A percentile compares a stretch with the other conserved stretches of the same genome.
These are phyloP conservation scores for Agriopis leucophaearia DNA, from an alignment of 2,888 invertebrate species.

Conservation along the genomic window DNA sequence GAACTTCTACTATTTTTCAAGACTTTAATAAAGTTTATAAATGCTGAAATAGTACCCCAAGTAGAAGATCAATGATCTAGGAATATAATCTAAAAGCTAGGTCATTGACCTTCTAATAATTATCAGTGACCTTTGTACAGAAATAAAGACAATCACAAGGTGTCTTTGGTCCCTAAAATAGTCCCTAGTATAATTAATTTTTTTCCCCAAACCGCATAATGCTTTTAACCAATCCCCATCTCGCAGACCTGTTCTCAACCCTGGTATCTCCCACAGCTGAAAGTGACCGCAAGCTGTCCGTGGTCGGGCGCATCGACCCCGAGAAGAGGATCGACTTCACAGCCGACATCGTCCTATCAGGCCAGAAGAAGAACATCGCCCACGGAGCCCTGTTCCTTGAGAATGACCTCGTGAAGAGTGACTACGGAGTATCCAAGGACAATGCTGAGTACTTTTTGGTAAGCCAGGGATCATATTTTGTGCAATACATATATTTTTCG, in stretches of 20 bases:
- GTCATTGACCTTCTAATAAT: background rate
- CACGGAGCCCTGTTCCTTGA: constrained; percentile 87
- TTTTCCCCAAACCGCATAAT: background rate
- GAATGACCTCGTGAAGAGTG: constrained; percentile 88
- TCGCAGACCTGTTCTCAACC: background rate
- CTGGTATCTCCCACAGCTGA: constrained; percentile 59
- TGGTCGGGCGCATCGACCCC: constrained; percentile 85
- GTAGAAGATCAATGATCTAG: background rate
- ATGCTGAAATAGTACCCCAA: too few relatives aligned
- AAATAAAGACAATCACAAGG: background rate
- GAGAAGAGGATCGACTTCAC: constrained; percentile 88
- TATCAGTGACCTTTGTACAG: background rate
- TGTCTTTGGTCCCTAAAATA: too few relatives aligned
- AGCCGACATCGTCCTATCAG: constrained; percentile 83
- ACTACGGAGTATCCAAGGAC: constrained; percentile 87
- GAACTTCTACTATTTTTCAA: too few relatives aligned
- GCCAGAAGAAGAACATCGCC: constrained; percentile 86
- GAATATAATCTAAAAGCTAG: background rate
- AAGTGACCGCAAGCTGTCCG: constrained; percentile 82
- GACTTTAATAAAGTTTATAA: too few relatives aligned
- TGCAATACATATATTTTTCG: background rate
- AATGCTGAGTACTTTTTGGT: constrained; percentile 87
- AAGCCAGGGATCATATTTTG: constrained; percentile 51
- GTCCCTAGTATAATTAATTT: too few relatives aligned
- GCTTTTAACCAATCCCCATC: constrained; percentile 1